Conservation (phyloP, 37 sponge, comb jelly and placozoan species). For the Chondrosia reniformis region DNA sequence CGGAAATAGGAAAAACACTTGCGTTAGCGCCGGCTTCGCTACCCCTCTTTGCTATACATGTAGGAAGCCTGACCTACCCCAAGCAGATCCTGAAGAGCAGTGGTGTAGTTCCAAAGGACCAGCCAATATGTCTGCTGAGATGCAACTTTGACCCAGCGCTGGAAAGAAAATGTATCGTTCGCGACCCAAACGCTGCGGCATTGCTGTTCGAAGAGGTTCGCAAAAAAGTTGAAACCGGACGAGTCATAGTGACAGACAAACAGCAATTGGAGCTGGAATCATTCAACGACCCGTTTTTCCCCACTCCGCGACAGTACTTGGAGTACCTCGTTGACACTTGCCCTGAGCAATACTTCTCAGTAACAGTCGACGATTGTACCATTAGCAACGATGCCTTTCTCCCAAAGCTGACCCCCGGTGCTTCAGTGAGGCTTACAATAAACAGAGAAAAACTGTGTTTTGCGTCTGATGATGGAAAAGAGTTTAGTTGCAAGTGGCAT, state of each 20-base stretch:
- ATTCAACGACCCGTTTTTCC: slow-evolving; percentile 40
- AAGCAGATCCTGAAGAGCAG: not conserved
- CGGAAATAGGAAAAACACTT: not conserved
- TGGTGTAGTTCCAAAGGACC: not conserved
- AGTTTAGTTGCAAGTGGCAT: too few relatives aligned
- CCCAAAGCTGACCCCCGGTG: too few relatives aligned
- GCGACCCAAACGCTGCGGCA: slow-evolving; percentile 30
- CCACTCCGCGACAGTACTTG: slow-evolving; percentile 49
- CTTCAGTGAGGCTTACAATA: too few relatives aligned
- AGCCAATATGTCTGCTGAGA: not conserved
- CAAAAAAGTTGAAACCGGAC: not conserved
- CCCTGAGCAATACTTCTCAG: not conserved
- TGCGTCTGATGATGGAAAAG: too few relatives aligned
- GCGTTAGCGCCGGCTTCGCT: not conserved
- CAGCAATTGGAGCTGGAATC: slow-evolving; percentile 21
- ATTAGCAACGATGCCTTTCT: too few relatives aligned
- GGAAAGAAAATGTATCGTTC: slow-evolving; percentile 18
- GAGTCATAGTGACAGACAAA: not conserved
- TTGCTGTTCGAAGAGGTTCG: slow-evolving; percentile 26
- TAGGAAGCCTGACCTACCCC: not conserved
- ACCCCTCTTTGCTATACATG: not conserved
- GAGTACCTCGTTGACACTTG: slow-evolving; percentile 18
- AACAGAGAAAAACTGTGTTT: too few relatives aligned
- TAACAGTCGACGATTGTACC: not conserved
- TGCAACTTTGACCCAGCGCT: slow-evolving; percentile 9